phyloP scores from a whole-genome alignment of 2,888 invertebrate genomes.

The Ichneumon xanthorius region DNA sequence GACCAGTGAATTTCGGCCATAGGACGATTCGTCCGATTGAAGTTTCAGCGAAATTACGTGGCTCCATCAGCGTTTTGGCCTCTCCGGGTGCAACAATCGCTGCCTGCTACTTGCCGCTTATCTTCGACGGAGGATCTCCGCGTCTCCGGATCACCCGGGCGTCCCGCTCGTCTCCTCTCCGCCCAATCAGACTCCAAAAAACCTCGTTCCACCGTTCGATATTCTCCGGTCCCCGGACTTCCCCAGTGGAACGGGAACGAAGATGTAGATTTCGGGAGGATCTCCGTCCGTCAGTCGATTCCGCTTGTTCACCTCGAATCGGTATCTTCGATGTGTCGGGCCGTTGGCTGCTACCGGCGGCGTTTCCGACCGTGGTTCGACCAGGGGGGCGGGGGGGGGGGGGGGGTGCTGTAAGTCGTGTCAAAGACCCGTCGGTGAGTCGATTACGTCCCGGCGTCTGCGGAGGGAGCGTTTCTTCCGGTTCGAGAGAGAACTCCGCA shows the following conservation, averaged over 20 bases:
- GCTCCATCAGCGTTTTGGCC: too few relatives aligned
- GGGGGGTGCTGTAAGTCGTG: conserved; percentile 30
- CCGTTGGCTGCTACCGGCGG: conserved; percentile 2
- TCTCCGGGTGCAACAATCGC: neutral
- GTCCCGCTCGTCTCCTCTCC: neutral
- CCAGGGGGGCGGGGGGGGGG: neutral
- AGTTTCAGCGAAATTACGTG: too few relatives aligned
- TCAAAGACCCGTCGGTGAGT: conserved; percentile 55
- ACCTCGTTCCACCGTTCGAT: conserved; percentile 31
- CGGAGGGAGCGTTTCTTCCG: conserved; percentile 37
- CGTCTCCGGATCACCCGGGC: neutral
- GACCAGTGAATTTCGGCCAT: too few relatives aligned
- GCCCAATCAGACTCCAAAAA: neutral
- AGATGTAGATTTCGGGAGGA: conserved; percentile 36
- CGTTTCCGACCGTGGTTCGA: conserved; percentile 25
- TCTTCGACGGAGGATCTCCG: neutral
- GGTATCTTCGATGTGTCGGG: conserved; percentile 8
- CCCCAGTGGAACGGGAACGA: conserved; percentile 16
- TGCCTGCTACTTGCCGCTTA: neutral
- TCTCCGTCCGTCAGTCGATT: conserved; percentile 38
- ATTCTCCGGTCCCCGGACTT: conserved; percentile 43
- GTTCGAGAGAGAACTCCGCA: conserved; percentile 21
- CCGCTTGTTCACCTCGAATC: conserved; percentile 28
- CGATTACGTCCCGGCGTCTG: conserved; percentile 51
- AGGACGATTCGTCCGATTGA: too few relatives aligned